Evolutionary conservation across 2,113 vertebrate genomes (phyloP).

Genomic region (Gallinago jamesoni): DNA sequence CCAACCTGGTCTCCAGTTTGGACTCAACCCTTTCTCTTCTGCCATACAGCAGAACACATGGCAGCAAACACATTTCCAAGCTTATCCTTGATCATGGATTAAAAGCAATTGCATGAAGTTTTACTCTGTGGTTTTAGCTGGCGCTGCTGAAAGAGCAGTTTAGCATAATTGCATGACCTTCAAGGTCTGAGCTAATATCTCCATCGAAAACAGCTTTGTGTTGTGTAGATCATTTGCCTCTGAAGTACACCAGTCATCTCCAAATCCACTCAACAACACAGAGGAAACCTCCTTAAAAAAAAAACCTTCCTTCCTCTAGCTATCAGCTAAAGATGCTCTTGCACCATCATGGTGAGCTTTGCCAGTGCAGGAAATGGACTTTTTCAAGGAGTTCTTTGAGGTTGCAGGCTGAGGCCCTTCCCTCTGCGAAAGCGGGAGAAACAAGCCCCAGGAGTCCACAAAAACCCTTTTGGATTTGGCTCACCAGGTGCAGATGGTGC

Average conservation of each 20-base stretch:
- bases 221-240: fast-evolving
- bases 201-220: background rate
- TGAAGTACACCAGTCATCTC: background rate
- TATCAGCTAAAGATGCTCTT: background rate
- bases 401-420: background rate
- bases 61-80: background rate
- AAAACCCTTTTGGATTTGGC: background rate
- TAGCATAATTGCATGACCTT: fast-evolving
- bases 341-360: background rate
- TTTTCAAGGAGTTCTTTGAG: background rate
- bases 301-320: background rate
- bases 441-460: background rate
- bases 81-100: background rate
- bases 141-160: background rate
- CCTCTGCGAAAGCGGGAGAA: background rate
- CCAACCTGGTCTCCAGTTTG: background rate
- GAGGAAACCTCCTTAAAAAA: background rate
- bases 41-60: fast-evolving
- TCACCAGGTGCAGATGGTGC: background rate
- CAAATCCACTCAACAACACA: background rate
- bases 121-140: background rate
- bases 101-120: background rate
- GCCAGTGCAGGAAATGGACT: background rate
- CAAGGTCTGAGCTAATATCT: background rate
- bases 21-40: background rate